phyloP scores from a whole-genome alignment of 2,797 vertebrate species.

The Chanos chanos region DNA sequence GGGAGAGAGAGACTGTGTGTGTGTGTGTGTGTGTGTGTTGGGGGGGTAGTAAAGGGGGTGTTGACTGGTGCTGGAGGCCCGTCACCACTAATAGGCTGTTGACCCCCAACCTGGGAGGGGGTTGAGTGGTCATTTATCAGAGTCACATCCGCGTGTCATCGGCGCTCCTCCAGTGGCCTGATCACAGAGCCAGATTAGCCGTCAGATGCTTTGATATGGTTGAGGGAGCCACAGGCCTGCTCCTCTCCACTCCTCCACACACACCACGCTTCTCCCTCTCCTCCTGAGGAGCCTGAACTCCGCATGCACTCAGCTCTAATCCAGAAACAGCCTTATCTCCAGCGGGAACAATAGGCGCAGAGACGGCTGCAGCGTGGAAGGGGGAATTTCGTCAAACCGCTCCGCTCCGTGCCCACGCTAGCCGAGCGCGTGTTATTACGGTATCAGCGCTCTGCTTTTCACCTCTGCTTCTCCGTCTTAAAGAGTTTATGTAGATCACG shows the following conservation, averaged over 20 bases:
- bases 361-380: slow-evolving; percentile 23
- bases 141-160: slow-evolving; percentile 55
- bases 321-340: slow-evolving; percentile 60
- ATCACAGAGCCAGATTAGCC: slow-evolving; percentile 32
- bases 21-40: slow-evolving; percentile 31
- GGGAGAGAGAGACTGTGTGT: slow-evolving; percentile 25
- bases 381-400: slow-evolving; percentile 1
- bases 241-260: background rate
- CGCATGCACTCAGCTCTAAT: slow-evolving; percentile 69
- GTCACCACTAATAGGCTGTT: slow-evolving; percentile 70
- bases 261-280: background rate
- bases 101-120: slow-evolving; percentile 57
- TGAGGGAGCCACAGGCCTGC: background rate
- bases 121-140: slow-evolving; percentile 68
- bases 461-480: background rate
- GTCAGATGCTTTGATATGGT: background rate
- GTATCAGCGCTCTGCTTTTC: background rate
- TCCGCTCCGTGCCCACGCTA: slow-evolving; percentile 1
- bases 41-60: background rate
- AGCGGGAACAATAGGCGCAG: slow-evolving; percentile 63
- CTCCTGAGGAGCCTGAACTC: slow-evolving; percentile 62
- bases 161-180: slow-evolving; percentile 28
- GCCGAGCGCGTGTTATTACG: no score
- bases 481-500: no score
- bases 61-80: slow-evolving; percentile 51